Evolutionary conservation across 2,113 vertebrate species (phyloP).

Genomic region (Antechinus flavipes): DNA sequence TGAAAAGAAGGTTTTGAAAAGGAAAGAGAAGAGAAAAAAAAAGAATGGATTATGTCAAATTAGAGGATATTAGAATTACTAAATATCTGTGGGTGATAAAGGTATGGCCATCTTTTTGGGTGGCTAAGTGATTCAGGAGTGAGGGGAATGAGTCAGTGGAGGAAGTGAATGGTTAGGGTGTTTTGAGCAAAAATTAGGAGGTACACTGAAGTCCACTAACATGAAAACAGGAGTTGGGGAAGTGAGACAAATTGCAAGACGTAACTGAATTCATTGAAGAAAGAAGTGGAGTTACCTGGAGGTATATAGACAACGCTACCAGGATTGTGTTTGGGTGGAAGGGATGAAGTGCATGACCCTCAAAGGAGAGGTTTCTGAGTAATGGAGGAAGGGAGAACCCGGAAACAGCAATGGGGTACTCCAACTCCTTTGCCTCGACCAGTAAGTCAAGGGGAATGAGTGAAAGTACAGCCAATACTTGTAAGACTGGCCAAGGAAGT

Average conservation of each 20-base stretch:
- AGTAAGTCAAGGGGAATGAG: neutral
- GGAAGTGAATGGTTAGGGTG: neutral
- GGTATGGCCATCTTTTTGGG: neutral
- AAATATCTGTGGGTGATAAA: neutral
- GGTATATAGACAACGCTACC: neutral
- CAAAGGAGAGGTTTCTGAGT: neutral
- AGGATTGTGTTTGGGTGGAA: neutral
- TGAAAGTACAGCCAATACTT: neutral
- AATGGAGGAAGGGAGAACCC: neutral
- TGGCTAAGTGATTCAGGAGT: neutral
- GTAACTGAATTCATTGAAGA: neutral
- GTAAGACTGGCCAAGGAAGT: neutral
- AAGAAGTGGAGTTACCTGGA: neutral
- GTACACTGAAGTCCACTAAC: neutral
- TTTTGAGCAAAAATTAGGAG: neutral
- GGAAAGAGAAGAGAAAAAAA: neutral
- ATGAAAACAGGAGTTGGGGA: neutral
- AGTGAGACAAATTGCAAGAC: neutral
- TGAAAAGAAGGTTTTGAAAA: neutral
- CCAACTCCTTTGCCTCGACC: neutral
- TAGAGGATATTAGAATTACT: neutral
- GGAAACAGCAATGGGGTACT: neutral
- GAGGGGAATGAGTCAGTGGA: neutral
- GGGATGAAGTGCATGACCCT: neutral
- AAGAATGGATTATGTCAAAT: neutral